These are phyloP conservation scores for Actinia equina DNA, from an alignment of 64 coral and sea anemone species.

Conservation along the genomic window DNA sequence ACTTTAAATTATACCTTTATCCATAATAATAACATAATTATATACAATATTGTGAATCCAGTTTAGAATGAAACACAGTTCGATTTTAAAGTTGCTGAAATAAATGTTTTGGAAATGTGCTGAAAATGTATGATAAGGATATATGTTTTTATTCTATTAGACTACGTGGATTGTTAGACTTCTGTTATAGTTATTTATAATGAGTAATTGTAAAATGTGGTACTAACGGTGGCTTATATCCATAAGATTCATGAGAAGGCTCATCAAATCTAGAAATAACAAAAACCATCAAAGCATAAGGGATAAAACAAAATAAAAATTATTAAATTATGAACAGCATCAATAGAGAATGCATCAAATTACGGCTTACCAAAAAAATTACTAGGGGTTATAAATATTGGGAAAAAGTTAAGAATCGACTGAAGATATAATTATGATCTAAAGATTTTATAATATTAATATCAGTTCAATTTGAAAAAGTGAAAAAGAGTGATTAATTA, in stretches of 20 bases:
- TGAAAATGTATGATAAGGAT: too few species aligned
- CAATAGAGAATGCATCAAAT: background rate
- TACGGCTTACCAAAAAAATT: background rate
- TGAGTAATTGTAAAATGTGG: slow-evolving; percentile 36
- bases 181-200: slow-evolving; percentile 29
- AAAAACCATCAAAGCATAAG: slow-evolving; percentile 21
- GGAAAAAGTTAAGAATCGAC: background rate
- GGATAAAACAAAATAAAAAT: slow-evolving; percentile 8
- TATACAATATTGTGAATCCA: too few species aligned
- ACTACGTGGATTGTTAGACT: background rate
- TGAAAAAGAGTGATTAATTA: too few species aligned
- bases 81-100: too few species aligned
- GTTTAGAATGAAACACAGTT: too few species aligned
- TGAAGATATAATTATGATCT: background rate
- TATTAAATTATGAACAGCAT: background rate
- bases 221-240: slow-evolving; percentile 91
- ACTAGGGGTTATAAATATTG: background rate
- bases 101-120: too few species aligned
- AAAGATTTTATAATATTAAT: background rate
- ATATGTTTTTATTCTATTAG: too few species aligned
- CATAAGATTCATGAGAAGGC: slow-evolving; percentile 55
- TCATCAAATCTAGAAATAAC: slow-evolving; percentile 64
- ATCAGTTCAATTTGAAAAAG: too few species aligned
- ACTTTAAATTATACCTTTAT: too few species aligned
- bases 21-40: too few species aligned